Base-by-base conservation (phyloP, 2,113 vertebrate genomes). In the Scatophagus argus region DNA sequence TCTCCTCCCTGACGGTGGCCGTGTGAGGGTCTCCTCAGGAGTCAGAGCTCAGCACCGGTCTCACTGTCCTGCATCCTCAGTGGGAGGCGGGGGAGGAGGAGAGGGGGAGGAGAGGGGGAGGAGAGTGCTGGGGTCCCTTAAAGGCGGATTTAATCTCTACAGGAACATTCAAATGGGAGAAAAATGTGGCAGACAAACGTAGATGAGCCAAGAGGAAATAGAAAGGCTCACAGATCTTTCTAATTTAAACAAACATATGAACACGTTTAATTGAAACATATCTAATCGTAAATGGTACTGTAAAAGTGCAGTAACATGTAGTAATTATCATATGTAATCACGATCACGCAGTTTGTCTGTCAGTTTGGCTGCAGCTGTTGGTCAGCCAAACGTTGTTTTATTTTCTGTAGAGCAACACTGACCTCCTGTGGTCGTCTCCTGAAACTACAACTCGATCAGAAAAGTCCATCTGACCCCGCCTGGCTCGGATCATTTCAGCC, bases 61-160 rank as follows among this genome's bases (percentile, higher is more conserved):
- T 27, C 77, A 2, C 75, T 27, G 67, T 74, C 86, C 87, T 31
- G 87, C 90, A 89, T 89, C 90, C 83, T 79, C 78, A 9, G 65
- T 1, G 41, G 65, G 61, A 27, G 41, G 71, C 31, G 66, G 63
- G 27, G 67, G 63, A 6, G 46, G 51, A 25, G 65, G 47, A 10
- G 61, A 21, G 21, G 46, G n/a, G 60, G 71, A 34, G 27, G 54
- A 21, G 25, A 25, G 59, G 29, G 12, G 23, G 32, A 39, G 31
- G 19, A 3, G 29, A 64, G 9, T 6, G 67, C 21, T 12, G 17
- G 19, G 41, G 27, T 2, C 69, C 27, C 21, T 43, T 58, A 27
- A 19, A 51, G 59, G 21, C 62, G 38, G 3, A 49, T 3, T 25
- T 10, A 55, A 19, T 13, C 31, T 13, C 63, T 54, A 19, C 34